phyloP scores from a whole-genome alignment of 2,797 vertebrate genomes.

The Chrysocyon brachyurus region DNA sequence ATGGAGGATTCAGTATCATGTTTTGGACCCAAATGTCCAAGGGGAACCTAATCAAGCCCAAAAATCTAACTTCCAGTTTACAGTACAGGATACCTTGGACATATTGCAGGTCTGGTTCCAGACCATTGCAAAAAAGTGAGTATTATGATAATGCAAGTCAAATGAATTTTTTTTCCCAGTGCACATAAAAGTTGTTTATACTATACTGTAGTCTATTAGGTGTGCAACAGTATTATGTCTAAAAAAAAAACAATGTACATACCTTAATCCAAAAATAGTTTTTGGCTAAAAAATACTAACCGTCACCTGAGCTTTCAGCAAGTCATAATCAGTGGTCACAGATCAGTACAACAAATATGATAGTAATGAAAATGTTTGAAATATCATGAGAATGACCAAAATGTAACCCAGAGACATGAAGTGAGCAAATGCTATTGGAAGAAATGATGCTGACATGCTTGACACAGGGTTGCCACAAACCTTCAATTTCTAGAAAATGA shows the following conservation, averaged over 20 bases:
- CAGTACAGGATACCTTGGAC: background rate
- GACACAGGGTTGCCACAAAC: background rate
- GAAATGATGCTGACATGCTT: background rate
- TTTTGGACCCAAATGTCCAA: background rate
- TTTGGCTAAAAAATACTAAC: background rate
- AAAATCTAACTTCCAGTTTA: background rate
- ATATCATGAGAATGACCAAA: background rate
- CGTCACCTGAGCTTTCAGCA: background rate
- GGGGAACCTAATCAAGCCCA: background rate
- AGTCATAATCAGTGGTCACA: background rate
- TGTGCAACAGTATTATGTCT: background rate
- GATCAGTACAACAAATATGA: background rate
- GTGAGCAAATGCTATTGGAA: background rate
- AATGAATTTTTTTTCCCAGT: background rate
- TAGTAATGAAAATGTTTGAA: background rate
- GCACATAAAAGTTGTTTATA: background rate
- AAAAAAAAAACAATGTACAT: background rate
- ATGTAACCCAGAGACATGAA: background rate
- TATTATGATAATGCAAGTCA: background rate
- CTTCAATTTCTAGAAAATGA: background rate
- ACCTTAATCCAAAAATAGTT: background rate
- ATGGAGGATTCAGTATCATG: background rate
- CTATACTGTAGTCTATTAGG: background rate
- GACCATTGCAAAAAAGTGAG: background rate
- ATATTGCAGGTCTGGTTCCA: background rate